Base-by-base conservation (phyloP, 2,888 invertebrate genomes). In the Anarsia innoxiella region DNA sequence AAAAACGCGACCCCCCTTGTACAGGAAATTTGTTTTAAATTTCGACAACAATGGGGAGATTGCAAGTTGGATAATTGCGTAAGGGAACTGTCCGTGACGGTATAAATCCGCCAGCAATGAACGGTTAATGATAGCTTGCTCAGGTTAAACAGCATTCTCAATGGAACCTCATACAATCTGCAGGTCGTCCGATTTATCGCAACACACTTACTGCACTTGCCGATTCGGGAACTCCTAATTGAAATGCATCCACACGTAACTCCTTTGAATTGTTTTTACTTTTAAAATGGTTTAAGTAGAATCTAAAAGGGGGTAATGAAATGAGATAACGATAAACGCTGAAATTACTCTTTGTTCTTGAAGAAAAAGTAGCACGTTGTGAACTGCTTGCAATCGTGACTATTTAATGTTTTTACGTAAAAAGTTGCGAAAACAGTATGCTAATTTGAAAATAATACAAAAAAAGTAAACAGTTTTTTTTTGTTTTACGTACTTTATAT, bases 31-130 rank as follows among this genome's bases (percentile, higher is more conserved):
- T 83, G 83, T 83, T 84, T 84, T 76, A 80, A 83, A 82, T 78
- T 82, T 84, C 80, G 72, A 80, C 79, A 82, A 84, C 83, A 84
- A 83, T 84, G 82, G 82, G 72, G 71, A 79, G 80, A 84, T 83
- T 58, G 71, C 65, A 59, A 67, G 59, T 58, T 49, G 68, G 80
- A 80, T 83, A 82, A 82, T 82, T 79, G 73, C 66, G 64, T 66
- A 66, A 68, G 69, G 62, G 72, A 72, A 76, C 68, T 54, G 57
- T 57, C 78, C 78, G 74, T 79, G 75, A 82, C 77, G 79, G 69
- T 65, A 74, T 75, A 76, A 79, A 78, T 80, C 69, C 73, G 57
- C 71, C 59, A 61, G 67, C 68, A 70, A 73, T 68, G 71, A 72
- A 69, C 74, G 62, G 68, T 71, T 83, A 82, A 82, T 82, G 77